These are phyloP conservation scores for Stegodyphus dumicola DNA, from an alignment of 1,140 invertebrate species.

Conservation along the genomic window DNA sequence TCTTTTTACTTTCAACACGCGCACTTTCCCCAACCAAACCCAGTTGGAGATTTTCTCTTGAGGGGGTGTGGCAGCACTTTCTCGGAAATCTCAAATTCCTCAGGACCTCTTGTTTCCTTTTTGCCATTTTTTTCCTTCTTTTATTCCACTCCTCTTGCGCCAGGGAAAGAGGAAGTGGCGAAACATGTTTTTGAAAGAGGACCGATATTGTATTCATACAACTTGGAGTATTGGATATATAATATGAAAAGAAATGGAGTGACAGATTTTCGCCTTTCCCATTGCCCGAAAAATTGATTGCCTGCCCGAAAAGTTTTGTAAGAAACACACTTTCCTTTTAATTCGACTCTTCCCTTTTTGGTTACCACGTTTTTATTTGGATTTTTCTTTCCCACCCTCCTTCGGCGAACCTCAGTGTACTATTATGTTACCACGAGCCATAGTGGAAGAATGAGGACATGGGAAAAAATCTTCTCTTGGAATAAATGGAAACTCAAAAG, in stretches of 20 bases:
- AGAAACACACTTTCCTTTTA: conserved; percentile 51
- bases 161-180: conserved; percentile 5
- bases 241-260: conserved; percentile 39
- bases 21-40: neutral
- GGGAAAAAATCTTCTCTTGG: neutral
- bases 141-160: neutral
- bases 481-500: conserved; percentile 21
- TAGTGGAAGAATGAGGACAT: conserved; percentile 12
- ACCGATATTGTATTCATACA: conserved; percentile 53
- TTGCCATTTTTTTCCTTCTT: neutral
- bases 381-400: no score
- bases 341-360: conserved; percentile 31
- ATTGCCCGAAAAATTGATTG: conserved; percentile 37
- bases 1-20: neutral
- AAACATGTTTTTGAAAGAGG: conserved; percentile 51
- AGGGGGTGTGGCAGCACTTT: conserved; percentile 1
- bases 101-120: conserved; percentile 7
- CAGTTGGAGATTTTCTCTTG: conserved; percentile 3
- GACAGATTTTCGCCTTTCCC: conserved; percentile 49
- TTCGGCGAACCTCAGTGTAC: neutral
- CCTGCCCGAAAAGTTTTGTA: conserved; percentile 33
- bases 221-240: conserved; percentile 43
- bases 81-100: conserved; percentile 15
- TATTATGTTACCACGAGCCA: conserved; percentile 33
- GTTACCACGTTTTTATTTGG: neutral